phyloP scores from a whole-genome alignment of 2,888 invertebrate species.

The Drosophila bunnanda region DNA sequence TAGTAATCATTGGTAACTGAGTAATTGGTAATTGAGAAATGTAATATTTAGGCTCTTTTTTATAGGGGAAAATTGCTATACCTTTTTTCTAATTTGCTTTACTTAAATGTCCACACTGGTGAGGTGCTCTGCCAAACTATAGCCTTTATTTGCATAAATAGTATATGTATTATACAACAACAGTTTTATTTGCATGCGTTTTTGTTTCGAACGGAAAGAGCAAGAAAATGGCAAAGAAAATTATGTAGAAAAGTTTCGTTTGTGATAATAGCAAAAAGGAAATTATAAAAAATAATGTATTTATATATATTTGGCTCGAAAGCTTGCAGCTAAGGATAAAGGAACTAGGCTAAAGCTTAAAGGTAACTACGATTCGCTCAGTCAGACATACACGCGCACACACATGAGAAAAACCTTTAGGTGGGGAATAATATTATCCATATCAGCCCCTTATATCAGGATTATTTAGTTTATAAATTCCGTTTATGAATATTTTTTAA shows the following conservation, averaged over 20 bases:
- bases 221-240: constrained; percentile 61
- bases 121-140: constrained; percentile 81
- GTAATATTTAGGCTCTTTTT: constrained; percentile 8
- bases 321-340: constrained; percentile 54
- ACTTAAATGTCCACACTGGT: constrained; percentile 82
- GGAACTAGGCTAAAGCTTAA: constrained; percentile 62
- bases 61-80: constrained; percentile 54
- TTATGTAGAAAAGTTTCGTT: constrained; percentile 33
- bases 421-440: neutral
- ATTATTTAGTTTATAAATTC: neutral
- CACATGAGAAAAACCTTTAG: neutral
- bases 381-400: constrained; percentile 26
- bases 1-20: constrained; percentile 7
- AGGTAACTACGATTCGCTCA: constrained; percentile 30
- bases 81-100: constrained; percentile 58
- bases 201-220: constrained; percentile 48
- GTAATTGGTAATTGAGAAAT: constrained; percentile 15
- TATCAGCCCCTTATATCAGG: neutral
- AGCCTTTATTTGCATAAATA: constrained; percentile 65
- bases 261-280: constrained; percentile 35
- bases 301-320: constrained; percentile 19
- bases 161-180: constrained; percentile 41
- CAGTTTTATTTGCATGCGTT: constrained; percentile 46
- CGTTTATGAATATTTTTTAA: neutral
- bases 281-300: constrained; percentile 14